Conservation (phyloP, 2,888 invertebrate genomes). For the Drosophila niveifrons region DNA sequence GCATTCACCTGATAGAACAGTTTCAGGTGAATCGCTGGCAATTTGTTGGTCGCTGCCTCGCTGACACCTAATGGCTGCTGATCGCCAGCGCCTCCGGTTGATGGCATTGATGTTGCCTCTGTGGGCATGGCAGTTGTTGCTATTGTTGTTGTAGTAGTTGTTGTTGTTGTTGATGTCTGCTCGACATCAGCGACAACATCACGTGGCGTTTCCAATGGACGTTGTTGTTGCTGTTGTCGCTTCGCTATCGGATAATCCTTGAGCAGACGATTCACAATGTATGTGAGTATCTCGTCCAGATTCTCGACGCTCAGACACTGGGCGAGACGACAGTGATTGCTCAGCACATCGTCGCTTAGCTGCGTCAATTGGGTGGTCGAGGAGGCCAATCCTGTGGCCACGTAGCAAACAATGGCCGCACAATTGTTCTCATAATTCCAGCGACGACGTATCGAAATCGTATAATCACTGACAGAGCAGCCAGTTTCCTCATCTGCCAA, state of each 20-base stretch:
- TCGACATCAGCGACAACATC: constrained; percentile 20
- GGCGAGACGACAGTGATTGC: constrained; percentile 82
- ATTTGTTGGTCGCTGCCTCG: constrained; percentile 45
- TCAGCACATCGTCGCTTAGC: constrained; percentile 84
- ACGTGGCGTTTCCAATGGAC: constrained; percentile 25
- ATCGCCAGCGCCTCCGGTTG: constrained; percentile 62
- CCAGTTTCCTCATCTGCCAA: constrained; percentile 94
- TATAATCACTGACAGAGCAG: constrained; percentile 93
- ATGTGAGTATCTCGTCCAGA: constrained; percentile 87
- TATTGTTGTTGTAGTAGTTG: not conserved
- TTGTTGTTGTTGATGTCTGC: constrained; percentile 5
- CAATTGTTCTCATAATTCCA: constrained; percentile 96
- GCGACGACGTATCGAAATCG: constrained; percentile 92
- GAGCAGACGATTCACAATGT: constrained; percentile 86
- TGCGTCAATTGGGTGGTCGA: constrained; percentile 85
- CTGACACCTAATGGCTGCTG: constrained; percentile 21
- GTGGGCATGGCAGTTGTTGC: constrained; percentile 31
- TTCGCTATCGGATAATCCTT: constrained; percentile 85
- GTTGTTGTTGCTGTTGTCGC: constrained; percentile 67
- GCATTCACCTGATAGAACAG: constrained; percentile 91
- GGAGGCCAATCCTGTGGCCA: constrained; percentile 88
- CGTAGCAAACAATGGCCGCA: constrained; percentile 93
- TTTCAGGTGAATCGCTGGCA: constrained; percentile 90
- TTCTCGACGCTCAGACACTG: constrained; percentile 86
- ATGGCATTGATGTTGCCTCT: constrained; percentile 65